Base-by-base conservation (phyloP, 2,797 vertebrate species). In the Sphaeramia orbicularis region DNA sequence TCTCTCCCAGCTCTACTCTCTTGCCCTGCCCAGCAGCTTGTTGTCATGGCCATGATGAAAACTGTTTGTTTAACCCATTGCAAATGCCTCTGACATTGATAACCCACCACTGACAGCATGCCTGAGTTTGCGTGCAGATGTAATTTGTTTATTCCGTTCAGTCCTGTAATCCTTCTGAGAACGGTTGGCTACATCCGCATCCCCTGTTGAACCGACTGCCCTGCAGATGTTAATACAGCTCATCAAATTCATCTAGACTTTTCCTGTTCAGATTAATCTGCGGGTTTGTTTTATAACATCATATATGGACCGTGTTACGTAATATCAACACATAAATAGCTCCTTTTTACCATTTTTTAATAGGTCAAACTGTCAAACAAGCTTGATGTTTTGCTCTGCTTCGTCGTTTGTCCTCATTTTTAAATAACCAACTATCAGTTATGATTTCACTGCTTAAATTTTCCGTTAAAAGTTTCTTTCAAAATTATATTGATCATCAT, bases 131-230 rank as follows among this genome's bases (percentile, higher is more conserved):
- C 36, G 21, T 58, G 10, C 0, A 10, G 52, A 71, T 78, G 66
- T 58, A 1, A 68, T 69, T 66, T 62, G 43, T 54, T 71, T 66
- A 37, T 70, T 69, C 19, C 16, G 18, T 24, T 13, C 47, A 52
- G 15, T 72, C 30, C 10, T 0, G 0, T 89, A 87, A 91, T 88
- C 79, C 65, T 84, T 86, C 83, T 62, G 64, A 61, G 71, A 87
- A 85, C 51, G 35, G 38, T n/a, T 0, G 0, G 41, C 38, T 12
- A 27, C 32, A 7, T 1, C 1, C 10, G 2, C 42, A 55, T 80
- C 68, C 35, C 3, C 42, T 27, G 40, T 37, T 2, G 7, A 47
- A 55, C 60, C 71, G 65, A 48, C 70, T 67, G 62, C 32, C n/a
- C 59, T 27, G 12, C 8, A 19, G 4, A 35, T 40, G 16, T 69